Evolutionary conservation across 2,797 vertebrate species (phyloP).

Genomic region (Peromyscus nudipes): DNA sequence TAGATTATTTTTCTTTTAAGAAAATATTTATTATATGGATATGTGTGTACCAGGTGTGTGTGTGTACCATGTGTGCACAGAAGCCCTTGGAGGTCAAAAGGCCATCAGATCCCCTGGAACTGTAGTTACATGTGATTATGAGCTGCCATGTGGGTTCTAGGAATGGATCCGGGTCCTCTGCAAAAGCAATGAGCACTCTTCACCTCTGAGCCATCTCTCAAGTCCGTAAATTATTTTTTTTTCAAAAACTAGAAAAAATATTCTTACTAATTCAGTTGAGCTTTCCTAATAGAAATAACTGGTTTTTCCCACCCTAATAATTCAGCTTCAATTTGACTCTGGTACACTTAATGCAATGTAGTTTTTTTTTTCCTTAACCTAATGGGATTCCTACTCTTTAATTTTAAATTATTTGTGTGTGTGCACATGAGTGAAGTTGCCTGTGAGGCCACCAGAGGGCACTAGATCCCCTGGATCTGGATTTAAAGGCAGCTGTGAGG

Average conservation of each 20-base stretch:
- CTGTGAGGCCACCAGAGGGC: too few species aligned
- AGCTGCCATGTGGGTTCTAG: neutral
- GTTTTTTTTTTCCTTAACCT: neutral
- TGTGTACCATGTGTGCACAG: neutral
- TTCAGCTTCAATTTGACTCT: neutral
- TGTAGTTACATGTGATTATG: neutral
- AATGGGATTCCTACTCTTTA: neutral
- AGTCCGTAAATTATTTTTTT: neutral
- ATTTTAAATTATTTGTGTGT: too few species aligned
- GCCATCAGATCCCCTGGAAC: neutral
- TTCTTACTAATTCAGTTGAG: neutral
- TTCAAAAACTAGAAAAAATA: neutral
- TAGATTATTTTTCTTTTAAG: neutral
- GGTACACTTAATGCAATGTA: neutral
- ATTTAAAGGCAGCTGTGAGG: too few species aligned
- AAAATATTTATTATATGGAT: neutral
- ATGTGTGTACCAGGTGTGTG: neutral
- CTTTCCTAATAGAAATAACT: neutral
- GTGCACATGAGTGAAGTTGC: too few species aligned
- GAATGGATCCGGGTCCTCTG: neutral
- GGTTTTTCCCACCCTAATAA: neutral
- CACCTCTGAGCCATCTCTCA: neutral
- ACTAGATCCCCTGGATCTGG: too few species aligned
- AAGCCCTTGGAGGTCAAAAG: neutral
- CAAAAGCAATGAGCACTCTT: neutral